phyloP scores from a whole-genome alignment of 2,113 vertebrate species.

The Cyanoliseus patagonus region DNA sequence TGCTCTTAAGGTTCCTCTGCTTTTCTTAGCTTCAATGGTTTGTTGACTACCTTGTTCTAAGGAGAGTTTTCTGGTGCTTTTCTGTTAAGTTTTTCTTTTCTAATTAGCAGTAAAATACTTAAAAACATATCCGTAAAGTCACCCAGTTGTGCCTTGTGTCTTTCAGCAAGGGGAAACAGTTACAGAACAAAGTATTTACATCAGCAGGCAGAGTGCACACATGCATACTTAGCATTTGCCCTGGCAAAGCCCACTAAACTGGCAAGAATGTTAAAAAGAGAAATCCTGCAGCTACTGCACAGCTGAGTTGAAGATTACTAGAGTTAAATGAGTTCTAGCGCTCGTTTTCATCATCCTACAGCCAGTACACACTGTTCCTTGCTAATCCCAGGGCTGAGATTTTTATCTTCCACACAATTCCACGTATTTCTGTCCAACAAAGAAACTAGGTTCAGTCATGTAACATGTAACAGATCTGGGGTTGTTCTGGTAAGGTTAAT shows the following conservation, averaged over 20 bases:
- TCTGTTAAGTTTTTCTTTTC: neutral
- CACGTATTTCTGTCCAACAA: neutral
- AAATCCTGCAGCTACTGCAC: neutral
- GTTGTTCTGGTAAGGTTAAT: neutral
- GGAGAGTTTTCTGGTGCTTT: neutral
- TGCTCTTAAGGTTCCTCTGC: neutral
- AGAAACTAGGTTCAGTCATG: neutral
- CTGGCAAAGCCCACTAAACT: neutral
- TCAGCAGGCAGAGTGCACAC: neutral
- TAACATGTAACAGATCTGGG: neutral
- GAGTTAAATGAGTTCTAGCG: neutral
- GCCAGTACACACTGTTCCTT: neutral
- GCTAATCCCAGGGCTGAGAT: neutral
- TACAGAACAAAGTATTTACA: neutral
- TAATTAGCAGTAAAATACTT: neutral
- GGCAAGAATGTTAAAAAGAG: neutral
- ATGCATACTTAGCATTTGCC: neutral
- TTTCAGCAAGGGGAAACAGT: neutral
- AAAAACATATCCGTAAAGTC: accelerated
- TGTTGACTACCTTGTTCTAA: neutral
- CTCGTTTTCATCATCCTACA: neutral
- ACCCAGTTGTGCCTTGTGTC: neutral
- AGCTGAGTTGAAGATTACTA: neutral
- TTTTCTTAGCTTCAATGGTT: neutral
- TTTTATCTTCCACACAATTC: neutral